phyloP scores from a whole-genome alignment of 1,140 invertebrate genomes.

The Leptonema lineaticorne region DNA sequence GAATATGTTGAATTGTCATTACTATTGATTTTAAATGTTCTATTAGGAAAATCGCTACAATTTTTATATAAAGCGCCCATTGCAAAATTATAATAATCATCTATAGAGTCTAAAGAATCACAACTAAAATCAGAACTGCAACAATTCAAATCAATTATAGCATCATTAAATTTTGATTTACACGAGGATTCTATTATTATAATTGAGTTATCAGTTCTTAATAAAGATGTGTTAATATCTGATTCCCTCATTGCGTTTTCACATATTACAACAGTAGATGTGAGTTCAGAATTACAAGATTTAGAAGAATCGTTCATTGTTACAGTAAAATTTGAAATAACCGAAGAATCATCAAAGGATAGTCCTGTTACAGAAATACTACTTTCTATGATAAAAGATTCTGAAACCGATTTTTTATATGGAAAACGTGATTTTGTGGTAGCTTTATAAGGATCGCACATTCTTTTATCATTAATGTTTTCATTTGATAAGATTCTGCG shows the following conservation, averaged over 20 bases:
- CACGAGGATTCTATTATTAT: no score
- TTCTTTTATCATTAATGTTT: not conserved
- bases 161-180: not conserved
- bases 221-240: no score
- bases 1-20: no score
- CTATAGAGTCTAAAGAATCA: not conserved
- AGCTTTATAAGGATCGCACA: not conserved
- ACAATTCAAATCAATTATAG: not conserved
- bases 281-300: no score
- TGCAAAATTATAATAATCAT: not conserved
- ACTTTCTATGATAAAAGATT: not conserved
- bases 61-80: not conserved
- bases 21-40: no score
- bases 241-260: no score
- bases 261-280: no score
- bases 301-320: no score
- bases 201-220: no score
- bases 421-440: not conserved
- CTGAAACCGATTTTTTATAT: not conserved
- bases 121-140: no score
- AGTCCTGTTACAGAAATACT: not conserved
- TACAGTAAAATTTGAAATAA: no score
- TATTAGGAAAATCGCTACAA: not conserved
- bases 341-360: slow-evolving; percentile 1
- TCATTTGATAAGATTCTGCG: no score